Evolutionary conservation across 2,113 vertebrate species (phyloP), one percentile per base, ranked within the genome.

Genomic region (Alexandromys fortis): DNA sequence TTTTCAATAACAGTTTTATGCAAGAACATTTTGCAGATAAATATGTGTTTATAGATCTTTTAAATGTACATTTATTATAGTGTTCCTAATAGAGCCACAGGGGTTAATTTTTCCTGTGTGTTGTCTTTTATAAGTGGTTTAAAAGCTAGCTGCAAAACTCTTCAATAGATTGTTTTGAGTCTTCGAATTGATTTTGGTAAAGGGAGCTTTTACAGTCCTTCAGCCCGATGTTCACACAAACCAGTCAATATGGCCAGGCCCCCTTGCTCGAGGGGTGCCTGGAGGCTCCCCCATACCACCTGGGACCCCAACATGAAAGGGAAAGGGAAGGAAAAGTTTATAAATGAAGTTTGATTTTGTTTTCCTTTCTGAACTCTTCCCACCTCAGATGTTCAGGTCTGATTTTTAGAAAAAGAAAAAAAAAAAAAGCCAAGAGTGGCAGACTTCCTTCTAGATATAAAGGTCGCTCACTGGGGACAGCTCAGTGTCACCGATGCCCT

Each of bases 1-100:
- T 99, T 99, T 98, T 99, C 98, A 99, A 98, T 99, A 99, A 99
- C 98, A 98, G 98, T 98, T 99, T 99, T 99, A 99, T 99, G 98
- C 98, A 98, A 98, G 98, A 99, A 98, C 98, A 99, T 99, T 99
- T 99, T 99, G 98, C 98, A 98, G 99, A 98, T 98, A 99, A 99
- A 99, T 99, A 99, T 98, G 98, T 99, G 99, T 99, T 99, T 99
- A 99, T 99, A 99, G 98, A 98, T 99, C 98, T 99, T 99, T 99
- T 99, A 99, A 99, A 99, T 98, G 99, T 98, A 98, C 98, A 99
- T 99, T 99, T 98, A 98, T 99, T 98, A 98, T 98, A 98, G 98
- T 98, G 98, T 98, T 98, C 97, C 98, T 99, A 99, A 99, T 99
- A 99, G 98, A 99, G 98, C 98, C 98, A 98, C 98, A 98, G 98